Conservation (phyloP, 2,888 invertebrate species). For the Drosophila lacicola region DNA sequence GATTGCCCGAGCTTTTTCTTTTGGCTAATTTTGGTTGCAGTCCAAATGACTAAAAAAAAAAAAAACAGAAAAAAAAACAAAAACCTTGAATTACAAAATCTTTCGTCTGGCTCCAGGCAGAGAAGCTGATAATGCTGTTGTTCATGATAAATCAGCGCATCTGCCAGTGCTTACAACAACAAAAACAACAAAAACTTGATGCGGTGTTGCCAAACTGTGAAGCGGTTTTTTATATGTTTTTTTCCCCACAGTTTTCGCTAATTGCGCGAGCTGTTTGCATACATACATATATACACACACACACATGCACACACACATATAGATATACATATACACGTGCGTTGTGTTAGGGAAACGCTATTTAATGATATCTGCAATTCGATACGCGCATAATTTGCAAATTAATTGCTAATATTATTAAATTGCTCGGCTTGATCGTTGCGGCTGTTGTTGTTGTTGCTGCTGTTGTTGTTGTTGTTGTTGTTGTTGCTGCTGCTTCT, state of each 20-base stretch:
- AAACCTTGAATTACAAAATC: constrained; percentile 80
- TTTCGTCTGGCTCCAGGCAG: constrained; percentile 57
- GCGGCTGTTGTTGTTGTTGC: background rate
- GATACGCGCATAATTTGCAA: constrained; percentile 36
- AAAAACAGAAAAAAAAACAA: constrained; percentile 16
- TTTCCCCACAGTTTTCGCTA: constrained; percentile 40
- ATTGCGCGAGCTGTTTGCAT: constrained; percentile 45
- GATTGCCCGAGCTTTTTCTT: constrained; percentile 36
- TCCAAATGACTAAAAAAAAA: constrained; percentile 18
- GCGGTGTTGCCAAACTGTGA: constrained; percentile 39
- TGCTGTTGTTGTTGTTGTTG: constrained; percentile 18
- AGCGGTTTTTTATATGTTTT: constrained; percentile 15
- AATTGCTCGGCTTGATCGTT: constrained; percentile 32
- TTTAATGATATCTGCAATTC: constrained; percentile 14
- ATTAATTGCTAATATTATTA: constrained; percentile 42
- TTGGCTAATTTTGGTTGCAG: constrained; percentile 59
- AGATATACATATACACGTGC: background rate
- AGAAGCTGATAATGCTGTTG: constrained; percentile 23
- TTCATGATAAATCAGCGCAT: constrained; percentile 57
- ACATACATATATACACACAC: background rate
- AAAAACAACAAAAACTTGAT: constrained; percentile 12
- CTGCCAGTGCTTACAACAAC: constrained; percentile 37
- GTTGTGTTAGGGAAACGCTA: constrained; percentile 10
- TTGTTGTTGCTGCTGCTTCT: constrained; percentile 33
- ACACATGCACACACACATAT: background rate